These are phyloP conservation scores for Drosophila tani DNA, from an alignment of 1,140 invertebrate genomes.

Conservation along the genomic window DNA sequence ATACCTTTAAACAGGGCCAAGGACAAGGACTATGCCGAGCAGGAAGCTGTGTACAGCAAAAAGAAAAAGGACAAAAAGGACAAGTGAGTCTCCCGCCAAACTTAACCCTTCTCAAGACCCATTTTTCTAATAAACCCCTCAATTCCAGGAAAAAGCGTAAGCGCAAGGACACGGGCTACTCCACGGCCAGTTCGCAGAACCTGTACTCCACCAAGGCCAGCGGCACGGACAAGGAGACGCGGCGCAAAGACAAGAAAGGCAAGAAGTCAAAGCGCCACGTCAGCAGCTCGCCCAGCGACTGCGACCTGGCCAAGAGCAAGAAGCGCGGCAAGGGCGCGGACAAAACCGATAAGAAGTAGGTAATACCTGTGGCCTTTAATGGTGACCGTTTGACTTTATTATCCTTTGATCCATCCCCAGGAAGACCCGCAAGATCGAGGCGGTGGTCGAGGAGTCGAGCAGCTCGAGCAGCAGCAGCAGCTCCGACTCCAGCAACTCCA, in stretches of 20 bases:
- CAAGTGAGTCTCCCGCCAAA: conserved; percentile 49
- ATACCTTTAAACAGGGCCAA: conserved; percentile 56
- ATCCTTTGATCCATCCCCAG: conserved; percentile 26
- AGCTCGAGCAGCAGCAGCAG: conserved; percentile 63
- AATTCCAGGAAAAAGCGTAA: conserved; percentile 79
- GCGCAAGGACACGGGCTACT: conserved; percentile 88
- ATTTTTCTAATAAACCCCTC: no score
- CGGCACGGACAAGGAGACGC: conserved; percentile 62
- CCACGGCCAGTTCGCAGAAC: conserved; percentile 87
- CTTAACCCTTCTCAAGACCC: not conserved
- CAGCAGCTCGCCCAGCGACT: conserved; percentile 72
- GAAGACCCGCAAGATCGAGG: conserved; percentile 76
- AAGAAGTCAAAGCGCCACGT: conserved; percentile 77
- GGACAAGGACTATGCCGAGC: conserved; percentile 68
- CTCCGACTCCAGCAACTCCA: conserved; percentile 78
- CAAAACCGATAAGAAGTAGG: conserved; percentile 76
- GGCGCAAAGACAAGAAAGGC: conserved; percentile 77
- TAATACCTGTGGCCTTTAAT: conserved; percentile 7
- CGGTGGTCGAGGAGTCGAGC: conserved; percentile 76
- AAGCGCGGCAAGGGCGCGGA: conserved; percentile 75
- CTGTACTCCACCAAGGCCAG: conserved; percentile 79
- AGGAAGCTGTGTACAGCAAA: conserved; percentile 78
- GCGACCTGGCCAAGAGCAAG: conserved; percentile 69
- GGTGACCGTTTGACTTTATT: conserved; percentile 6
- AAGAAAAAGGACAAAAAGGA: conserved; percentile 72